Percentiles rank a stretch among this genome's conserved stretches.
These are phyloP conservation scores for Ctenopoma multispine DNA, from an alignment of 2,797 vertebrate species.

Conservation along the genomic window DNA sequence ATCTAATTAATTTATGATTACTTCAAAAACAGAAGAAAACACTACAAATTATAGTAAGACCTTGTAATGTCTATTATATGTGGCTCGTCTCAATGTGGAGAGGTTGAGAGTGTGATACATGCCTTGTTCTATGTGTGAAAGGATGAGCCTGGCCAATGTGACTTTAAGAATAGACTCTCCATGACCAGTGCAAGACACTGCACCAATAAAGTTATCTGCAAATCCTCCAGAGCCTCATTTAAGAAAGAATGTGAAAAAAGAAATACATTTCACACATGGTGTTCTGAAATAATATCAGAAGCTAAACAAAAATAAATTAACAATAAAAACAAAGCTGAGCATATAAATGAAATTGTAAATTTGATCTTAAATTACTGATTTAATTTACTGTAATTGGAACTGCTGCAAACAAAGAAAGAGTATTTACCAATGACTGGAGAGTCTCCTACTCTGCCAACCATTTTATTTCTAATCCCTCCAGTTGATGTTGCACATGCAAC, in stretches of 20 bases:
- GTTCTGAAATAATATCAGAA: neutral
- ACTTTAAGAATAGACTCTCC: conserved; percentile 85
- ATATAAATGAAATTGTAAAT: neutral
- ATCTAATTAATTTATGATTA: neutral
- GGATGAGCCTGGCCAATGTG: conserved; percentile 79
- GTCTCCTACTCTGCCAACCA: conserved; percentile 90
- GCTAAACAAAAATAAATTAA: neutral
- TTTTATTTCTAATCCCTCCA: conserved; percentile 86
- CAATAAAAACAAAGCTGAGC: neutral
- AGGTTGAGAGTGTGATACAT: conserved; percentile 12
- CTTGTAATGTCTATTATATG: neutral
- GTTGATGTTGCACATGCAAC: conserved; percentile 87
- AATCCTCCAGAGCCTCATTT: conserved; percentile 76
- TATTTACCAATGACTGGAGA: conserved; percentile 84
- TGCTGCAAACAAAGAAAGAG: neutral
- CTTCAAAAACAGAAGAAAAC: neutral
- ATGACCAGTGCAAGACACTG: conserved; percentile 80
- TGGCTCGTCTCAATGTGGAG: neutral
- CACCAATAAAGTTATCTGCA: conserved; percentile 76
- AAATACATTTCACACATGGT: neutral
- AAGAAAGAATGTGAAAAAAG: neutral
- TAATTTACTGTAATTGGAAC: neutral
- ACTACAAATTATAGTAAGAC: neutral
- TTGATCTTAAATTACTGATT: neutral
- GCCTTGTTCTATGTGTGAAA: conserved; percentile 84